A percentile compares a stretch with the other conserved stretches of the same genome.
Evolutionary conservation across 2,888 invertebrate genomes (phyloP).

Genomic region (Tetheella fluctuosa): DNA sequence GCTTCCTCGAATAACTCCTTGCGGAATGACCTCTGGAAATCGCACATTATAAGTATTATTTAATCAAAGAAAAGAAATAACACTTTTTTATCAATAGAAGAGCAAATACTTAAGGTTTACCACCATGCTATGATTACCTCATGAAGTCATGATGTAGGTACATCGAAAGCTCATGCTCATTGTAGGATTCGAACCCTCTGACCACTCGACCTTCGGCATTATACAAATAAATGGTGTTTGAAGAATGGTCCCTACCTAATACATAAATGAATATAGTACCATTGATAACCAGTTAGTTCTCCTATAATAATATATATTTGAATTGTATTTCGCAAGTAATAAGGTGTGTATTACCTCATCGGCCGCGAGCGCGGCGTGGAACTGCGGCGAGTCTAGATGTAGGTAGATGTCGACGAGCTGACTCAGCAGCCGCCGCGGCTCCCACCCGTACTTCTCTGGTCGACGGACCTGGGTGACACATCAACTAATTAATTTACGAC

Average conservation of each 20-base stretch:
- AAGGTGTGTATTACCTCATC: constrained; percentile 91
- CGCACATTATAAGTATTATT: background rate
- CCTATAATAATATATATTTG: too few relatives aligned
- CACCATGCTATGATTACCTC: too few relatives aligned
- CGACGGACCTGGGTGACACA: constrained; percentile 87
- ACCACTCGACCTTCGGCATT: too few relatives aligned
- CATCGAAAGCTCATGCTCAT: too few relatives aligned
- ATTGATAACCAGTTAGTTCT: too few relatives aligned
- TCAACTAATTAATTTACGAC: background rate
- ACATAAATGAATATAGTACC: too few relatives aligned
- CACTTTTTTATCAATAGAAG: background rate
- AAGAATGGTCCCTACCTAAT: too few relatives aligned
- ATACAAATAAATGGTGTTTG: too few relatives aligned
- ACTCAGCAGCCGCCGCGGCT: constrained; percentile 94
- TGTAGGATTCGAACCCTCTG: too few relatives aligned
- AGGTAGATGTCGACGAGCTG: constrained; percentile 98
- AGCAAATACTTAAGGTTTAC: too few relatives aligned
- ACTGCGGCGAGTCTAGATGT: constrained; percentile 95
- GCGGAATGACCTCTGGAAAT: constrained; percentile 93
- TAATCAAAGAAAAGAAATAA: background rate
- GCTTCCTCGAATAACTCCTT: constrained; percentile 97
- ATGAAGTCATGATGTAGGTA: too few relatives aligned
- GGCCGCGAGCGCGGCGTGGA: constrained; percentile 95
- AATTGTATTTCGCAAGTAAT: too few relatives aligned
- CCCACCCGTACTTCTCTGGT: constrained; percentile 98